Percentiles rank a stretch among this genome's conserved stretches.
phyloP scores from a whole-genome alignment of 2,797 vertebrate species.

The Steatocranus sp. region DNA sequence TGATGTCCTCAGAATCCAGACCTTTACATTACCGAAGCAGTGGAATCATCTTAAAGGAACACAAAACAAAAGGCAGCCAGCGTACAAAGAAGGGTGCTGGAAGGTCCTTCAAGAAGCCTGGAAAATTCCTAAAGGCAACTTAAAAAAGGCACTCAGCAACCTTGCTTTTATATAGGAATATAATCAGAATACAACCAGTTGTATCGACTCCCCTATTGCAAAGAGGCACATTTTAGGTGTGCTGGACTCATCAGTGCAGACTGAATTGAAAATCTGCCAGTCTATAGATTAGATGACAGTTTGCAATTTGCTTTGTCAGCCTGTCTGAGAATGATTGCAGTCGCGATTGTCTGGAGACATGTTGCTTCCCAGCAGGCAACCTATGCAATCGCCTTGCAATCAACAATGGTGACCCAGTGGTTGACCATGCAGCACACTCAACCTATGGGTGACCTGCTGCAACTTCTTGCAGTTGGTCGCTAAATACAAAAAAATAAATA shows the following conservation, averaged over 20 bases:
- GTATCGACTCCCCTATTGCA: not conserved
- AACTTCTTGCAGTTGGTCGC: not conserved
- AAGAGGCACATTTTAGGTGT: not conserved
- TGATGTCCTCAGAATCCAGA: not conserved
- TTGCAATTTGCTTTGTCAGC: not conserved
- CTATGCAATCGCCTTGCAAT: not conserved
- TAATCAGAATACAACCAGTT: not conserved
- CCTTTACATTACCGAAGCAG: accelerated
- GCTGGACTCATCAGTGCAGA: not conserved
- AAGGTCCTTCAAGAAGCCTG: not conserved
- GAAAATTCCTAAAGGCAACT: not conserved
- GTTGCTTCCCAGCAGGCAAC: not conserved
- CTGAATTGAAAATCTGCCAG: not conserved
- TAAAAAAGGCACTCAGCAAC: not conserved
- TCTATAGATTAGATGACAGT: not conserved
- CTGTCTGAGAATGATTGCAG: not conserved
- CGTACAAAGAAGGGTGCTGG: not conserved
- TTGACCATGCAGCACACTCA: not conserved
- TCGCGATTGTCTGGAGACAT: not conserved
- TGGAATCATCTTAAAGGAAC: not conserved
- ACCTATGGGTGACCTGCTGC: not conserved
- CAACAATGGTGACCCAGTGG: not conserved
- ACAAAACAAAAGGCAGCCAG: not conserved
- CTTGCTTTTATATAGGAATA: not conserved
- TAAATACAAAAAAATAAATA: not conserved